These are phyloP conservation scores for Grapholita molesta DNA, from an alignment of 1,140 invertebrate species.

Conservation along the genomic window DNA sequence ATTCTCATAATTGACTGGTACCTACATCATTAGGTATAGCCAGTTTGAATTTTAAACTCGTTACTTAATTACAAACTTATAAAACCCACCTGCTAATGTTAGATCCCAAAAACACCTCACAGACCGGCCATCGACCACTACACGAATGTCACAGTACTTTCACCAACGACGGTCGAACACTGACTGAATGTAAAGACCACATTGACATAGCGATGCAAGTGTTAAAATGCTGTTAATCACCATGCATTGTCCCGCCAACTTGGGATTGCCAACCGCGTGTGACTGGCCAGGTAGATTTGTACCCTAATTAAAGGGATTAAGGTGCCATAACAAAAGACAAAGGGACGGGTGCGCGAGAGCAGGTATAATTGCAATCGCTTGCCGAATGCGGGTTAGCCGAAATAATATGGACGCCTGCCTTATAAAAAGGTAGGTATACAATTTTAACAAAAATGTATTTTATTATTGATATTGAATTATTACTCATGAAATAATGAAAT, in stretches of 20 bases:
- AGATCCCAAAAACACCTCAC: background rate
- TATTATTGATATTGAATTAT: too few species aligned
- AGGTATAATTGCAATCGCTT: background rate
- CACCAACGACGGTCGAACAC: constrained; percentile 32
- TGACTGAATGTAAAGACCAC: constrained; percentile 36
- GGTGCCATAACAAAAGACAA: background rate
- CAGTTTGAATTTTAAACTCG: too few species aligned
- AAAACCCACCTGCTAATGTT: background rate
- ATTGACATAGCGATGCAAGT: background rate
- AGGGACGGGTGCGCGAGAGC: background rate
- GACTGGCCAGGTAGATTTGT: background rate
- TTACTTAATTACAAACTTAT: background rate
- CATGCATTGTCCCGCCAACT: background rate
- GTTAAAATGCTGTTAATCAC: constrained; percentile 6
- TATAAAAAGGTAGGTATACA: too few species aligned
- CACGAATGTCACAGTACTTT: constrained; percentile 36
- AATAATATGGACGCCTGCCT: too few species aligned
- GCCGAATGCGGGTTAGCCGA: background rate
- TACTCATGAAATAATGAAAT: too few species aligned
- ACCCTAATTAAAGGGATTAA: background rate
- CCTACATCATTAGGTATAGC: background rate
- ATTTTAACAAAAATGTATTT: too few species aligned
- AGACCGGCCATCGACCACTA: background rate
- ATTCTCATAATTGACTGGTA: background rate
- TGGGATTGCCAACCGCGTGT: background rate